phyloP scores from a whole-genome alignment of 1,140 invertebrate species.

The Nephila pilipes region DNA sequence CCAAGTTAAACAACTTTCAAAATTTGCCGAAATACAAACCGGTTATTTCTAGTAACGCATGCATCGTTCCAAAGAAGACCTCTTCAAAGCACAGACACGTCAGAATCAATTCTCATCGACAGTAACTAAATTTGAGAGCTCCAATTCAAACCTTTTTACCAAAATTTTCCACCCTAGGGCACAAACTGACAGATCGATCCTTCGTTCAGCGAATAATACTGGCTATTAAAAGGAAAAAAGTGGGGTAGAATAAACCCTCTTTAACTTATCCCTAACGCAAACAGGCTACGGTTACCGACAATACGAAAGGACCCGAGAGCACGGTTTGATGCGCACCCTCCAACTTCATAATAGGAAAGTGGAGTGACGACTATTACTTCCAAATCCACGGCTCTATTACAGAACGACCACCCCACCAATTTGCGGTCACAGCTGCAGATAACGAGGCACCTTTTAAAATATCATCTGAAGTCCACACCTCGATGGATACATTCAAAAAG shows the following conservation, averaged over 20 bases:
- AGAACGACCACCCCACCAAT: constrained; percentile 28
- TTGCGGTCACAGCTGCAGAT: background rate
- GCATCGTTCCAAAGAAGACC: too few species aligned
- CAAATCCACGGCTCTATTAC: constrained; percentile 43
- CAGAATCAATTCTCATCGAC: background rate
- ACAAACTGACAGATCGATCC: background rate
- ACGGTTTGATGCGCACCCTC: constrained; percentile 37
- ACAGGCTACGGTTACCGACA: constrained; percentile 16
- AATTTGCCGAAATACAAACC: too few species aligned
- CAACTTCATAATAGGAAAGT: constrained; percentile 16
- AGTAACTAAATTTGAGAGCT: background rate
- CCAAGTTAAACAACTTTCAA: too few species aligned
- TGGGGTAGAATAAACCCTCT: constrained; percentile 27
- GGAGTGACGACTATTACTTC: constrained; percentile 22
- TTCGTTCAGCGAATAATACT: constrained; percentile 39
- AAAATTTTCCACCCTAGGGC: constrained; percentile 18
- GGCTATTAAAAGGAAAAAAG: constrained; percentile 35
- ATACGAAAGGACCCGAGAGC: background rate
- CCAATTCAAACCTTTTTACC: background rate
- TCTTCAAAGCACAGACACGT: background rate
- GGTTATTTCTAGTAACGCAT: too few species aligned
- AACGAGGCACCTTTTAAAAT: constrained; percentile 40
- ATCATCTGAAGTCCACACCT: constrained; percentile 27
- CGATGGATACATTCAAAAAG: background rate
- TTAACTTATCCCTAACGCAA: constrained; percentile 38